A percentile compares a stretch with the other conserved stretches of the same genome.
Evolutionary conservation across 2,113 vertebrate genomes (phyloP).

Genomic region (Odontesthes bonariensis): DNA sequence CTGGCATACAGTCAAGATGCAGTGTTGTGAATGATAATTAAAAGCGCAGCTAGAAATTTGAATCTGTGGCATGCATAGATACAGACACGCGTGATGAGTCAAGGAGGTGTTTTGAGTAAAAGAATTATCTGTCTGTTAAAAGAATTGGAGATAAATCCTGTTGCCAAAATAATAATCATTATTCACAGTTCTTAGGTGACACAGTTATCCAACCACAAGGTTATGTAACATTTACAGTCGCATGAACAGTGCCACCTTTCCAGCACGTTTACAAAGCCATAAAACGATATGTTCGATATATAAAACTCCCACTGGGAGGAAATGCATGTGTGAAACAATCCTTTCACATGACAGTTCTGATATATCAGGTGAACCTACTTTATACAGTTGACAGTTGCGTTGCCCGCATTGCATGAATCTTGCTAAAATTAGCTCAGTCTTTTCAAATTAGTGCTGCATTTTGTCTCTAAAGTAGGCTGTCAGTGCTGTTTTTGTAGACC

Average conservation of each 20-base stretch:
- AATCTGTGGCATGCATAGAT: not conserved
- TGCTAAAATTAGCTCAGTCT: no score
- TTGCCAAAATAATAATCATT: not conserved
- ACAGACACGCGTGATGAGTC: not conserved
- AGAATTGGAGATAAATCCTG: slow-evolving; percentile 66
- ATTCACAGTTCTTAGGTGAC: slow-evolving; percentile 47
- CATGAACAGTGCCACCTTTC: slow-evolving; percentile 20
- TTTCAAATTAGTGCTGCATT: no score
- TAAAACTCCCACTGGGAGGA: slow-evolving; percentile 70
- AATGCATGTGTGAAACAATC: not conserved
- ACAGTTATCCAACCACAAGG: not conserved
- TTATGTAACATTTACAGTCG: no score
- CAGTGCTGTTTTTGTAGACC: slow-evolving; percentile 77
- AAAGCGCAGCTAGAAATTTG: no score
- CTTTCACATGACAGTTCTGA: no score
- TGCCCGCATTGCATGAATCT: no score
- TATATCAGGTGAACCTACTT: no score
- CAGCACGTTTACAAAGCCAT: slow-evolving; percentile 11
- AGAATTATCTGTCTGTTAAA: no score
- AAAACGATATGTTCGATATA: slow-evolving; percentile 76
- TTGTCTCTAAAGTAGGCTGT: slow-evolving; percentile 76
- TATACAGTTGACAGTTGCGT: no score
- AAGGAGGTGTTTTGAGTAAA: slow-evolving; percentile 13
- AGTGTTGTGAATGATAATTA: not conserved
- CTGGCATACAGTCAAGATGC: not conserved